Base-by-base conservation (phyloP, 2,797 vertebrate species). In the Picus viridis region DNA sequence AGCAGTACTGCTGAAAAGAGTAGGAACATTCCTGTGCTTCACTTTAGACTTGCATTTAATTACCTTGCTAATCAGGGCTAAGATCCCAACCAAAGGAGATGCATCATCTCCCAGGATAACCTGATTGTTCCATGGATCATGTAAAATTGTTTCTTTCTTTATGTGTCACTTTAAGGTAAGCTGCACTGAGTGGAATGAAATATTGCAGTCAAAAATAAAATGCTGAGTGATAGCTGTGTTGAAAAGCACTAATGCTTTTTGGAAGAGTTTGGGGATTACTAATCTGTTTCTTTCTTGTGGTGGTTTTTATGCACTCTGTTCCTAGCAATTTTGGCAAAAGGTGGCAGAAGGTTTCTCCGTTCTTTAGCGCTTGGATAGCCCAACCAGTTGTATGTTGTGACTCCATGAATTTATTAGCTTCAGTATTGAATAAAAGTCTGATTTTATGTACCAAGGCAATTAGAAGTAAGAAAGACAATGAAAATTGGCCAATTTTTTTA, bases 181-280 rank as follows among this genome's bases (percentile, higher is more conserved):
- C 51, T 12, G 17, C 17, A 5, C 58, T 62, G 43, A 88, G 58
- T 88, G 67, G 53, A 88, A 78, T 78, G 70, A 91, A 75, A 72
- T 94, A 83, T 67, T 93, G 45, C 36, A 92, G 73, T 86, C 10
- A 82, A 89, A 87, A 94, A 93, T 87, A 85, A 93, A 95, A 90
- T 62, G 81, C 78, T 92, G 85, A 94, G 80, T 93, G 86, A 94
- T 94, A 79, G 85, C 77, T 93, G 11, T 92, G 68, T 88, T 95
- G 92, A 96, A 93, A 92, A 90, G 92, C 94, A 91, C 92, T 92
- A 91, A 93, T 80, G 81, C 65, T 64, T 56, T 95, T 93, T 92
- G 91, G 85, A 93, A 95, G 83, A 92, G 85, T 82, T 64, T 84
- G 86, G 74, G 83, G 80, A 74, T 84, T 86, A 29, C 65, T 73